These are phyloP conservation scores for Misgurnus mizolepis DNA, from an alignment of 2,113 vertebrate species.

Conservation along the genomic window DNA sequence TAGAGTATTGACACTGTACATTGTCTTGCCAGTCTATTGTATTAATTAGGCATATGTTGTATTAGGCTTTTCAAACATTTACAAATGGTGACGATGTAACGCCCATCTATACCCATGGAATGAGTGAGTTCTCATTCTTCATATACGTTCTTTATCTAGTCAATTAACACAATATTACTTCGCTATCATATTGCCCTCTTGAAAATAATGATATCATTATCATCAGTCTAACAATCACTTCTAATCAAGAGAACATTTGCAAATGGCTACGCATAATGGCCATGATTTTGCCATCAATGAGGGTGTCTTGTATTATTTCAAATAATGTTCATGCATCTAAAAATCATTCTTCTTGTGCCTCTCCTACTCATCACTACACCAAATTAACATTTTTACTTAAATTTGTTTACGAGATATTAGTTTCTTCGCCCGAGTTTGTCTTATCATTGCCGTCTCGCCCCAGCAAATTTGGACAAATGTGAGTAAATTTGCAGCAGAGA, in stretches of 20 bases:
- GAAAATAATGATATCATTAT: constrained; percentile 40
- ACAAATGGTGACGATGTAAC: neutral
- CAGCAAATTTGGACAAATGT: constrained; percentile 68
- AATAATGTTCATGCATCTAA: constrained; percentile 8
- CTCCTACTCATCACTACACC: neutral
- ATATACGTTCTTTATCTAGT: constrained; percentile 15
- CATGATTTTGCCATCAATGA: constrained; percentile 25
- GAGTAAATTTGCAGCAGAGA: constrained; percentile 65
- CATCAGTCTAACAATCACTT: constrained; percentile 42
- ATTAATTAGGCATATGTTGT: neutral
- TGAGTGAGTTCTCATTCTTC: constrained; percentile 19
- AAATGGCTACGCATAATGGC: constrained; percentile 31
- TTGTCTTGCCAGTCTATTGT: neutral
- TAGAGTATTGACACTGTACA: constrained; percentile 21
- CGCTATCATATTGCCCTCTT: constrained; percentile 12
- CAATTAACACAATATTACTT: constrained; percentile 27
- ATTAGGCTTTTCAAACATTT: neutral
- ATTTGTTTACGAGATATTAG: constrained; percentile 31
- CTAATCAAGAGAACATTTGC: constrained; percentile 35
- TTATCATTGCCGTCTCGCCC: constrained; percentile 42
- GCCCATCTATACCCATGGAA: neutral
- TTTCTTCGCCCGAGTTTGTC: constrained; percentile 8
- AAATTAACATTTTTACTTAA: constrained; percentile 52
- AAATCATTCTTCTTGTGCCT: constrained; percentile 28
- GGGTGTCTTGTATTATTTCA: constrained; percentile 26